Evolutionary conservation across 2,113 vertebrate species (phyloP).

Genomic region (Ophthalmolycus amberensis): DNA sequence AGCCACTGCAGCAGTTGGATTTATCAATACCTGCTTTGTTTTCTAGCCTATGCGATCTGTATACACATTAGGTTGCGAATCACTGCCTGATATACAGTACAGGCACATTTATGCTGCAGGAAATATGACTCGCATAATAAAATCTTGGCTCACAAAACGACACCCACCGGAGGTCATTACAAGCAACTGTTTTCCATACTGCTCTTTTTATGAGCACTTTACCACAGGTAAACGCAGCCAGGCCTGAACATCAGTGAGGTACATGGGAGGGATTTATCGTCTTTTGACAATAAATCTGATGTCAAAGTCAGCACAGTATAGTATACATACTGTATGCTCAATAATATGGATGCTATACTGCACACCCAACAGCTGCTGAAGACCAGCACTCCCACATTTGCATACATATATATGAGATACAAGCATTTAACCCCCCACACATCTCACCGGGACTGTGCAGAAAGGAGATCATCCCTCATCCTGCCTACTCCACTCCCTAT

Average conservation of each 20-base stretch:
- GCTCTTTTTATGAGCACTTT: not conserved
- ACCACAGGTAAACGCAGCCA: constrained; percentile 8
- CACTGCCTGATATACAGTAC: not conserved
- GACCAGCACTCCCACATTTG: not conserved
- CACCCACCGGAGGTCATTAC: not conserved
- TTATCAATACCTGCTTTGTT: not conserved
- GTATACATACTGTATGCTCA: not conserved
- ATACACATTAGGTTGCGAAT: not conserved
- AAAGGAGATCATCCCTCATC: no score
- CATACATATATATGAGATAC: not conserved
- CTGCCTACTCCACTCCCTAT: no score
- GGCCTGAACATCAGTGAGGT: not conserved
- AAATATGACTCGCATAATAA: not conserved
- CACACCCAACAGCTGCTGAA: not conserved
- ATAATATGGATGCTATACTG: not conserved
- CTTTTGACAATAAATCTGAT: not conserved
- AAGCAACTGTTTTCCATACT: not conserved
- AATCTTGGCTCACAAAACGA: not conserved
- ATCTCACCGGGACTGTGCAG: no score
- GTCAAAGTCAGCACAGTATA: not conserved
- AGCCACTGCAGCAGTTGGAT: not conserved
- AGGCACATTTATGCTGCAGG: not conserved
- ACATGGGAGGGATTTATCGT: not conserved
- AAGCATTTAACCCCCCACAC: not conserved
- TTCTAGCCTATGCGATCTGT: not conserved